Conservation (phyloP, 2,797 vertebrate genomes). For the Emydoidea blandingii region DNA sequence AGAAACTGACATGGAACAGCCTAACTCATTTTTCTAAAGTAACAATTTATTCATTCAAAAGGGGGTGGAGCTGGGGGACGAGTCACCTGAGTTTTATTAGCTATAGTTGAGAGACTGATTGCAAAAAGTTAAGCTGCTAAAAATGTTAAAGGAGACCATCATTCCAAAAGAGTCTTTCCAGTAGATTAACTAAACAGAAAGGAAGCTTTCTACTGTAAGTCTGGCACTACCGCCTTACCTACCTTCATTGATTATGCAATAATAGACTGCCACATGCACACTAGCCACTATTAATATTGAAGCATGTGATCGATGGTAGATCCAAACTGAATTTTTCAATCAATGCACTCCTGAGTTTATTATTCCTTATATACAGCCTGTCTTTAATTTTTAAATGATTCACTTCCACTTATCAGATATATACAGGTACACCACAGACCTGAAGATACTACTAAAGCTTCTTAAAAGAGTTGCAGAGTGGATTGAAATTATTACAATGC, state of each 20-base stretch:
- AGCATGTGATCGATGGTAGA: background rate
- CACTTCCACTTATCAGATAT: rapidly evolving
- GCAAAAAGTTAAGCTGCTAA: background rate
- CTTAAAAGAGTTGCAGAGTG: too few relatives aligned
- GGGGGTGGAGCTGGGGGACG: rapidly evolving
- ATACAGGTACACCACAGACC: background rate
- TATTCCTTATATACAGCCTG: background rate
- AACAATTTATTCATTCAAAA: background rate
- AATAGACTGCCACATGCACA: background rate
- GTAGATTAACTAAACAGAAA: background rate
- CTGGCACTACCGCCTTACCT: background rate
- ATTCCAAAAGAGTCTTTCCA: background rate
- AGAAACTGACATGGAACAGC: background rate
- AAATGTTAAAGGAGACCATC: background rate
- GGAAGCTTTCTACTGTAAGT: background rate
- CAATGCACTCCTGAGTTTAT: rapidly evolving
- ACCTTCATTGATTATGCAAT: background rate
- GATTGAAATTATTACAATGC: too few relatives aligned
- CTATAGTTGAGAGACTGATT: background rate
- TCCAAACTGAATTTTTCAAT: background rate
- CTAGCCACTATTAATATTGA: background rate
- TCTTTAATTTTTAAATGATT: background rate
- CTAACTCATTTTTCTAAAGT: background rate
- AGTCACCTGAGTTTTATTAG: background rate
- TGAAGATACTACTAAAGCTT: rapidly evolving